A percentile compares a stretch with the other conserved stretches of the same genome.
These are phyloP conservation scores for Pachyseris speciosa DNA, from an alignment of 64 coral and sea anemone genomes.

Conservation along the genomic window DNA sequence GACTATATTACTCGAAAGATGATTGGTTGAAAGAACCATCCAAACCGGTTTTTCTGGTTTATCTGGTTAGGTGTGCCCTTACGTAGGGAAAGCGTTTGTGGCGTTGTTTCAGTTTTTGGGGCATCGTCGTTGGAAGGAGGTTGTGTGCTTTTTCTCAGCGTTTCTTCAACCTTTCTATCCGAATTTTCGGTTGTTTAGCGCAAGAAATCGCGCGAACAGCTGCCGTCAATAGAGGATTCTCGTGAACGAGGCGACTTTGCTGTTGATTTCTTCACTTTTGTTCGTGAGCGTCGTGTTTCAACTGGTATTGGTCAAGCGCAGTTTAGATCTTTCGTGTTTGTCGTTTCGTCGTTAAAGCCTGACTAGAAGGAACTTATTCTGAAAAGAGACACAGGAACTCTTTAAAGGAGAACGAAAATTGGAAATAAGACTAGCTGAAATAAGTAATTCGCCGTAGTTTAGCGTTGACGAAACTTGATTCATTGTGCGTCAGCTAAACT, in stretches of 20 bases:
- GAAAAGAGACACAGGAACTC: not conserved
- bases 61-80: constrained; percentile 14
- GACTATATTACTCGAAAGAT: not conserved
- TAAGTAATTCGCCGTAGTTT: not conserved
- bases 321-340: not conserved
- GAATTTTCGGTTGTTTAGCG: not conserved
- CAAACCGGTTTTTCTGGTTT: constrained; percentile 67
- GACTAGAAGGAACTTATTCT: not conserved
- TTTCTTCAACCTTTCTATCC: not conserved
- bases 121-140: not conserved
- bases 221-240: not conserved
- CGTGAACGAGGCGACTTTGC: not conserved
- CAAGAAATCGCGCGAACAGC: not conserved
- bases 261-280: not conserved
- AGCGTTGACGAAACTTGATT: not conserved
- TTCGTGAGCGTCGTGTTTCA: not conserved
- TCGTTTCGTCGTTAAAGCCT: not conserved
- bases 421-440: not conserved
- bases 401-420: not conserved
- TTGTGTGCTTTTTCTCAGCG: too few species aligned
- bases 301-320: not conserved
- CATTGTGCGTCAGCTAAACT: not conserved
- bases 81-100: not conserved
- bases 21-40: constrained; percentile 67
- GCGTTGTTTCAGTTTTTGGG: constrained; percentile 70